These are phyloP conservation scores for Engraulis encrasicolus DNA, from an alignment of 2,113 vertebrate species.

Conservation along the genomic window DNA sequence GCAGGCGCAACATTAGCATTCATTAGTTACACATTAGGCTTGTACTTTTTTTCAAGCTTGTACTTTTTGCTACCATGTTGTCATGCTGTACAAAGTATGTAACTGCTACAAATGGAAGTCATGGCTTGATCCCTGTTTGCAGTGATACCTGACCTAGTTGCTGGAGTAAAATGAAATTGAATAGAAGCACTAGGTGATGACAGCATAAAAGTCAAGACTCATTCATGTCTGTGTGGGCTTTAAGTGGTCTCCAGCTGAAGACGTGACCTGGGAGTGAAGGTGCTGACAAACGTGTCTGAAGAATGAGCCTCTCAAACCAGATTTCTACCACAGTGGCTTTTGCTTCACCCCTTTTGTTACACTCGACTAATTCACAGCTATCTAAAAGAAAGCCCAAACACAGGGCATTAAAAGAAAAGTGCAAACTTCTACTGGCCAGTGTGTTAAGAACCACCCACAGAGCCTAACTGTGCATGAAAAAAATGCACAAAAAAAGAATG, in stretches of 20 bases:
- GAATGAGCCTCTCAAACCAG: conserved; percentile 12
- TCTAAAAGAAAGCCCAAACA: not conserved
- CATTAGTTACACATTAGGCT: too few species aligned
- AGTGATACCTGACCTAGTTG: too few species aligned
- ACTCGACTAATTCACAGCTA: conserved; percentile 6
- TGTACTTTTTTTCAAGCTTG: too few species aligned
- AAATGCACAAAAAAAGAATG: not conserved
- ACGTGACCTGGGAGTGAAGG: conserved; percentile 27
- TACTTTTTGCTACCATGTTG: too few species aligned
- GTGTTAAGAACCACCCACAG: not conserved
- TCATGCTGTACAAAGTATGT: too few species aligned
- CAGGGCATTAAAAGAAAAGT: not conserved
- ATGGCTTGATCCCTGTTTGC: too few species aligned
- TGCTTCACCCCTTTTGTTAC: not conserved
- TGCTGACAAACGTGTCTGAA: conserved; percentile 33
- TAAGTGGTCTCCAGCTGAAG: conserved; percentile 10
- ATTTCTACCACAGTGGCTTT: not conserved
- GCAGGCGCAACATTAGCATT: too few species aligned
- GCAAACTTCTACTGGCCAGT: not conserved
- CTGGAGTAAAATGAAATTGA: too few species aligned
- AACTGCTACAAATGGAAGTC: too few species aligned
- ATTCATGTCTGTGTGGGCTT: not conserved
- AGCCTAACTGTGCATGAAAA: not conserved
- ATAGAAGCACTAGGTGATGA: too few species aligned
- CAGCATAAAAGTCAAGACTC: not conserved